Base-by-base conservation (phyloP, 2,113 vertebrate species). In the Chlorocebus sabaeus region DNA sequence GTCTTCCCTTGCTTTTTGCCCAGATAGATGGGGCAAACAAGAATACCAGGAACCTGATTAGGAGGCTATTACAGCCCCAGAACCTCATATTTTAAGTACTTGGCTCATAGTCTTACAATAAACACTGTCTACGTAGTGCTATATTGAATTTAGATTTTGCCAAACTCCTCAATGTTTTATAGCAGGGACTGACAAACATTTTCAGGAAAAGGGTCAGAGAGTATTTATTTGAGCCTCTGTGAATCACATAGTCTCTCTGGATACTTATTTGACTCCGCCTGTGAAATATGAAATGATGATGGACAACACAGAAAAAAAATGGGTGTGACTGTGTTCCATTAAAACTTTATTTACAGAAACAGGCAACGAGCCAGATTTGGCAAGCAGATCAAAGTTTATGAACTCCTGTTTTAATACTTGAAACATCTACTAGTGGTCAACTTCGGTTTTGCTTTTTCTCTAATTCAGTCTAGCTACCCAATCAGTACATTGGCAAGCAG, bases 281-380 rank as follows among this genome's bases (percentile, higher is more conserved):
- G 86, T 68, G 3, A 27, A 83, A 3, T 70, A 10, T 90, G 68
- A 89, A 25, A 72, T 7, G 12, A 14, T 50, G 72, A 83, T 1
- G 8, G 38, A 30, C 78, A 73, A 45, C 13, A 38, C 23, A 95
- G 38, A 96, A 78, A 22, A 22, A 14, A 93, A 82, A 38, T 70
- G 40, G 16, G 9, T 18, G 6, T 27, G 5, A 6, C 22, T 35
- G 6, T 32, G 70, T 95, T 75, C n/a, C 80, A 59, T 38, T 96
- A 88, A 96, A 94, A 78, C 12, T 92, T 93, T 92, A 93, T 95
- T 95, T 23, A 88, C 45, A 97, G 75, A 86, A 87, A 70, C 2
- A 59, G 57, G 30, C 18, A 87, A 32, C 18, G 17, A 27, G 22
- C 52, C 73, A 57, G 27, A 92, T 32, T 64, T 85, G 48, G 20